Percentiles rank a stretch among this genome's conserved stretches.
phyloP scores from a whole-genome alignment of 2,888 invertebrate species.

The Tenthredo scrophulariae region DNA sequence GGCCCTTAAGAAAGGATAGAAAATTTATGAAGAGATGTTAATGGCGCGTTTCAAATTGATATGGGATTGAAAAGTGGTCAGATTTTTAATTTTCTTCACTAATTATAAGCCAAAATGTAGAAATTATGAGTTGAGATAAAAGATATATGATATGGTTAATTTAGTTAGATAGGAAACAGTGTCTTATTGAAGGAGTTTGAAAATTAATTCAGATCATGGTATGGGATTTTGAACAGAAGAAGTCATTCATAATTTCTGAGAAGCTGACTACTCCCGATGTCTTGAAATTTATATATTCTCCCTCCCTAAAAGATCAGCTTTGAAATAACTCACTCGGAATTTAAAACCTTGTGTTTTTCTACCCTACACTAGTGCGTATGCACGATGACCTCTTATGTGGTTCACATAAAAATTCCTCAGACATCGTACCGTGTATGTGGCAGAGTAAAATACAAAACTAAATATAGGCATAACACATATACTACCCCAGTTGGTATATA shows the following conservation, averaged over 20 bases:
- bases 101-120: neutral
- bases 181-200: slow-evolving; percentile 37
- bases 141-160: neutral
- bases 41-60: neutral
- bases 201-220: neutral
- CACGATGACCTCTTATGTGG: neutral
- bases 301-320: neutral
- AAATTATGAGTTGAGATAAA: neutral
- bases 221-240: slow-evolving; percentile 70
- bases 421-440: neutral
- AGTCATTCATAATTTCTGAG: slow-evolving; percentile 72
- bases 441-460: neutral
- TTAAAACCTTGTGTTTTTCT: neutral
- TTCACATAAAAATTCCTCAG: slow-evolving; percentile 1
- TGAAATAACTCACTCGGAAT: slow-evolving; percentile 26
- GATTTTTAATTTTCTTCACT: neutral
- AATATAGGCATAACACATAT: neutral
- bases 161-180: neutral
- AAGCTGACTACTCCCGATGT: slow-evolving; percentile 56
- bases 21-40: neutral
- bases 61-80: neutral
- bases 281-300: slow-evolving; percentile 30
- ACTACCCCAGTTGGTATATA: neutral
- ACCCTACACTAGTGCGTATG: neutral
- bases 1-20: slow-evolving; percentile 82